A percentile compares a stretch with the other conserved stretches of the same genome.
These are phyloP conservation scores for Chironomus tentans DNA, from an alignment of 2,888 invertebrate genomes.

Conservation along the genomic window DNA sequence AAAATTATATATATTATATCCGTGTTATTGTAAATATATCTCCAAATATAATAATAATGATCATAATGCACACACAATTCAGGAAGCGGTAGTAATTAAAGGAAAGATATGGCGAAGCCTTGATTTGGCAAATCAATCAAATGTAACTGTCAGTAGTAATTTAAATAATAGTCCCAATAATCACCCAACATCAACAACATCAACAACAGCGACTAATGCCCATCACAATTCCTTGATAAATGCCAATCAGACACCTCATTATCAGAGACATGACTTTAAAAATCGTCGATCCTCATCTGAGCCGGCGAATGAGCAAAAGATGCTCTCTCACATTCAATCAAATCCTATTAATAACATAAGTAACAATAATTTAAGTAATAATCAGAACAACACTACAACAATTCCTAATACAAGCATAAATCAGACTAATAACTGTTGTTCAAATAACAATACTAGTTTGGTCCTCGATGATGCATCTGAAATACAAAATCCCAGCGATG, in stretches of 20 bases:
- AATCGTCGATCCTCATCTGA: slow-evolving; percentile 30
- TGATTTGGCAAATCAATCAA: slow-evolving; percentile 29
- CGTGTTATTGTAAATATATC: too few species aligned
- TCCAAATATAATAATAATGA: not conserved
- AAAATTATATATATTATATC: too few species aligned
- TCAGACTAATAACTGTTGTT: not conserved
- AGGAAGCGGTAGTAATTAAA: slow-evolving; percentile 30
- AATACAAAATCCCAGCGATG: slow-evolving; percentile 20
- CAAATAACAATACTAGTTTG: not conserved
- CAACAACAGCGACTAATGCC: not conserved
- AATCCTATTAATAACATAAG: not conserved
- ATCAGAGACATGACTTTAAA: slow-evolving; percentile 30
- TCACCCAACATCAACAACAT: slow-evolving; percentile 15
- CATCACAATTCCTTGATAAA: slow-evolving; percentile 17
- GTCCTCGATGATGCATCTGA: slow-evolving; percentile 19
- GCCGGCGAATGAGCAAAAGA: slow-evolving; percentile 29
- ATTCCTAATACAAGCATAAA: not conserved
- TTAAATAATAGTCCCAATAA: slow-evolving; percentile 5
- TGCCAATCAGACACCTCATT: slow-evolving; percentile 6
- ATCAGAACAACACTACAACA: not conserved
- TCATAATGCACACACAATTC: not conserved
- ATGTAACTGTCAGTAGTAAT: slow-evolving; percentile 6
- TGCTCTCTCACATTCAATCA: slow-evolving; percentile 15
- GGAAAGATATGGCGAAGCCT: slow-evolving; percentile 31
- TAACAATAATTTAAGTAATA: not conserved